Base-by-base conservation (phyloP, 2,797 vertebrate species). In the Heteromormyrus szaboi region DNA sequence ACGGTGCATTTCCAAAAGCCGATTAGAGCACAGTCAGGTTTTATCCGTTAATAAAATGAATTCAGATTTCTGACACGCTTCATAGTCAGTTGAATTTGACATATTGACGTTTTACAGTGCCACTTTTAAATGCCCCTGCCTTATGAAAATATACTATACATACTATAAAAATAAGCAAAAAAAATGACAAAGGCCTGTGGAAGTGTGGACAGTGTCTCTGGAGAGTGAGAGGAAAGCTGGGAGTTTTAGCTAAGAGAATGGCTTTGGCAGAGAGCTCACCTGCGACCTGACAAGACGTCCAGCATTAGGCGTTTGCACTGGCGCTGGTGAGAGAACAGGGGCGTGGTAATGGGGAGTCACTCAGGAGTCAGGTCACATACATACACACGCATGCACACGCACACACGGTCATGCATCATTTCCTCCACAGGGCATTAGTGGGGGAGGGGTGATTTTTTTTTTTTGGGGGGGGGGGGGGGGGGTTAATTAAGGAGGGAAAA, bases 301-400 rank as follows among this genome's bases (percentile, higher is more conserved):
- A 17, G 51, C 33, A 56, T 53, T 37, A 37, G 48, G 51, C 85
- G 29, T 56, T 54, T 87, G n/a, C 48, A 59, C 88, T 0, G 54
- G 54, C 54, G 19, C 54, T 85, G 53, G 54, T 44, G 88, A 68
- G 44, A 25, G 56, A 89, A 19, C 76, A 9, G 72, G 72, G 7
- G 25, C 19, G 5, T 41, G 88, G 88, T 17, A 12, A 89, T 44
- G 46, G 89, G 50, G 53, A 81, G 72, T 17, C 89, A 89, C 85
- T 89, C 85, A 51, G 25, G 81, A 87, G 65, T 83, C 86, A 85
- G 54, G 56, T 62, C 88, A 89, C 88, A 89, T 19, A 81, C 79
- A 2, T 53, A 25, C 83, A 50, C 83, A 76, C 37, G 17, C 37
- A 41, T 41, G 37, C 33, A 76, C 33, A 41, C 44, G 17, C 44